These are phyloP conservation scores for Enoplosus armatus DNA, from an alignment of 2,797 vertebrate genomes.

Conservation along the genomic window DNA sequence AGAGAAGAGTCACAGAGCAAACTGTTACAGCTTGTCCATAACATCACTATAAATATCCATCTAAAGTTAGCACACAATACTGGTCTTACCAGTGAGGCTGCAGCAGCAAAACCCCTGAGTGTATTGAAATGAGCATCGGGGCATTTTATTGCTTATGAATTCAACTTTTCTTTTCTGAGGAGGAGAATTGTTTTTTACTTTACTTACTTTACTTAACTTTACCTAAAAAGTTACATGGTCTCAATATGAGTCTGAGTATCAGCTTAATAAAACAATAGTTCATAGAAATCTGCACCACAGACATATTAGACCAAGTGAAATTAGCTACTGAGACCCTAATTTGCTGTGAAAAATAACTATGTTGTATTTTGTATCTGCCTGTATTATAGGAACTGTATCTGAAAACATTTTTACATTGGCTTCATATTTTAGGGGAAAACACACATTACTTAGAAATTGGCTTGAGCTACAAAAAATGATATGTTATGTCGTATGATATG, in stretches of 20 bases:
- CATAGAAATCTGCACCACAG: neutral
- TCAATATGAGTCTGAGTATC: neutral
- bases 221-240: neutral
- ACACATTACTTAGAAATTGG: neutral
- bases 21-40: neutral
- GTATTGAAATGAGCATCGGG: neutral
- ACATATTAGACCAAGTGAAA: neutral
- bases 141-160: neutral
- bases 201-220: neutral
- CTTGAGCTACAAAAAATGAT: neutral
- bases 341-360: neutral
- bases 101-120: neutral
- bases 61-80: slow-evolving; percentile 15
- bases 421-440: neutral
- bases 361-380: neutral
- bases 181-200: neutral
- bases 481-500: too few species aligned
- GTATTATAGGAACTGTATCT: neutral
- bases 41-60: neutral
- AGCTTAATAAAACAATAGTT: neutral
- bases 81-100: neutral
- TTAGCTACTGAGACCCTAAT: neutral
- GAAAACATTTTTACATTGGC: neutral
- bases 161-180: neutral
- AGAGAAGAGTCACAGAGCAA: neutral